Conservation (phyloP, 2,113 vertebrate species). For the Illadopsis cleaveri region DNA sequence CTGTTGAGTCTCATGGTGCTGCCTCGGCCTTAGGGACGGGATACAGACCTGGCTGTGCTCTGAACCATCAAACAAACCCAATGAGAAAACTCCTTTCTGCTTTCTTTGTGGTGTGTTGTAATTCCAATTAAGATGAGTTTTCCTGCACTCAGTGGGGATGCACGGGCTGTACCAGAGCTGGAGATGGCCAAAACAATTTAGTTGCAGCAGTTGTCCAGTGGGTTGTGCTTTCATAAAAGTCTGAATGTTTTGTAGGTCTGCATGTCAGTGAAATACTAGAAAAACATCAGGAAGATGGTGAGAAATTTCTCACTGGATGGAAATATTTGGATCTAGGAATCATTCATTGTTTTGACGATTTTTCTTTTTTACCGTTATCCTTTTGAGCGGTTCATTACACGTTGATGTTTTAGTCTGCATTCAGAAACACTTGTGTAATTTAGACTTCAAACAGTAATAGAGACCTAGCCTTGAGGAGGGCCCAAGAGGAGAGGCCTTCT, state of each 20-base stretch:
- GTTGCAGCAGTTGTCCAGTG: not conserved
- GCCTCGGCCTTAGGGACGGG: not conserved
- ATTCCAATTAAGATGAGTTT: not conserved
- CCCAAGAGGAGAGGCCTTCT: not conserved
- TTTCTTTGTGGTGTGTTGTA: not conserved
- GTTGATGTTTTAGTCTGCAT: not conserved
- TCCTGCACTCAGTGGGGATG: not conserved
- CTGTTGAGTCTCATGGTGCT: fast-evolving
- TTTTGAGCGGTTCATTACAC: not conserved
- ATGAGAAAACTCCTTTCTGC: not conserved
- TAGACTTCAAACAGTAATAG: not conserved
- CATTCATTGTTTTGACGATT: fast-evolving
- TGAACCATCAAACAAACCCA: not conserved
- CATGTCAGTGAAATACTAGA: not conserved
- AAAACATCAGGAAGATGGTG: not conserved
- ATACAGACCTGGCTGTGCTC: not conserved
- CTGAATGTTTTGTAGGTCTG: not conserved
- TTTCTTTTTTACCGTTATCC: not conserved
- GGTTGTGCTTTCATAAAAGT: not conserved
- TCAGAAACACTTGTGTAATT: not conserved
- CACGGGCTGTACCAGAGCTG: not conserved
- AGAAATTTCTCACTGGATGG: not conserved
- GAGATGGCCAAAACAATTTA: not conserved
- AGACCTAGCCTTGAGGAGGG: not conserved
- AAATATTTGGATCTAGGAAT: not conserved